Base-by-base conservation (phyloP, 2,113 vertebrate genomes). In the Ceyx margarethae region DNA sequence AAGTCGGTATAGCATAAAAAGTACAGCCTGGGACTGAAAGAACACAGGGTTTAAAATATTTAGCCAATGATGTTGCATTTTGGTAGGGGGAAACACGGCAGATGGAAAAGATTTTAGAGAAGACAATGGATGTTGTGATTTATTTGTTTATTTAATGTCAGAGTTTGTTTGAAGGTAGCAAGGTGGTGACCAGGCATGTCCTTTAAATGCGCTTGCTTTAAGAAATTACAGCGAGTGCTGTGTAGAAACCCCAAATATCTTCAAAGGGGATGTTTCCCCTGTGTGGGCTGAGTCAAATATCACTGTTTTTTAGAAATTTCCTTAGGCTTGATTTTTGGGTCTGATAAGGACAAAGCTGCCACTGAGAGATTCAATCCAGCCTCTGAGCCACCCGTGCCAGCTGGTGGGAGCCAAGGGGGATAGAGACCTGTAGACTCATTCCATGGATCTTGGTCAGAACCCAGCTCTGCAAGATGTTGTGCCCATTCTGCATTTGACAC, bases 271-370 rank as follows among this genome's bases (percentile, higher is more conserved):
- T 74, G 14, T 91, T 96, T 96, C 89, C 87, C 89, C 48, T 94
- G 79, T 93, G 95, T 96, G 89, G 96, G 95, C 45, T 94, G 95
- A 95, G 87, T 95, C 85, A 93, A 96, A 95, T 94, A 96, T 96
- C 89, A 61, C 85, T 96, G 94, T 75, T 91, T 96, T 96, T 94
- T 40, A 96, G 81, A 96, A 96, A 96, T 96, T 93, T 95, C 96
- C 89, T 85, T 92, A 40, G 85, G 76, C 81, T 93, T 91, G 89
- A 92, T 94, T 85, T 93, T 93, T 85, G 68, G 21, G 75, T 57
- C 60, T 81, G 95, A 91, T 89, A 89, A 83, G 10, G 29, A 57
- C 45, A 83, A 83, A 87, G 33, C 48, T 87, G 78, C 65, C 79
- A 72, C 65, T 0, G 18, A 85, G 75, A 92, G 57, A 31, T 21